These are phyloP conservation scores for Bettongia penicillata DNA, from an alignment of 2,113 vertebrate species.

Conservation along the genomic window DNA sequence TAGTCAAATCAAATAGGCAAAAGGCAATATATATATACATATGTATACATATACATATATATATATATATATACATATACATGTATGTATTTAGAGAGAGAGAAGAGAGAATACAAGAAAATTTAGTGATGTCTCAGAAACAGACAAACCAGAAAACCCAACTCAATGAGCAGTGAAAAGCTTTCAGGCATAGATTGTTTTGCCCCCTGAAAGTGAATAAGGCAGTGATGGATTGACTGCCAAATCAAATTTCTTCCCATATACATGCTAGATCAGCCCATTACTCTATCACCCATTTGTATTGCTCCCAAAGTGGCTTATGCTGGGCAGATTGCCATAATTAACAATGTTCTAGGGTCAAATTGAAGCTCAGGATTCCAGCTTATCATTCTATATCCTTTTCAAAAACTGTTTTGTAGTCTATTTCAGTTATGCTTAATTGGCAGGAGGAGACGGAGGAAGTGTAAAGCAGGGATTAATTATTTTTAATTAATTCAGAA, in stretches of 20 bases:
- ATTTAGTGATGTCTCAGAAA: slow-evolving; percentile 23
- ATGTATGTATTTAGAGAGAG: too few species aligned
- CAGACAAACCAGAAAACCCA: not conserved
- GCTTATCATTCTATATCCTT: not conserved
- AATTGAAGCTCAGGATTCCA: not conserved
- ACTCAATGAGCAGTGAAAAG: slow-evolving; percentile 42
- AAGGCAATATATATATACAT: not conserved
- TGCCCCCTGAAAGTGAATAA: slow-evolving; percentile 43
- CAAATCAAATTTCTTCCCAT: slow-evolving; percentile 24
- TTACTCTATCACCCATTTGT: slow-evolving; percentile 21
- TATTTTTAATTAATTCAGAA: not conserved
- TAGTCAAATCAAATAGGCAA: slow-evolving; percentile 58
- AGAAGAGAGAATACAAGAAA: slow-evolving; percentile 14
- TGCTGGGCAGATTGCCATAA: not conserved
- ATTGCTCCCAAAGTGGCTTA: not conserved
- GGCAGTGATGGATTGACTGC: slow-evolving; percentile 49
- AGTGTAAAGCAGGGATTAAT: slow-evolving; percentile 6
- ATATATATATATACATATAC: too few species aligned
- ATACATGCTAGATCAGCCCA: not conserved
- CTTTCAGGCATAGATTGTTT: slow-evolving; percentile 51
- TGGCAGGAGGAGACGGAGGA: not conserved
- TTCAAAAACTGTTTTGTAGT: not conserved
- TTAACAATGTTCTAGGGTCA: not conserved
- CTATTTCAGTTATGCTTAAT: not conserved
- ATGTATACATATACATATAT: too few species aligned